Conservation (phyloP, 2,797 vertebrate species). For the Alosa sapidissima region DNA sequence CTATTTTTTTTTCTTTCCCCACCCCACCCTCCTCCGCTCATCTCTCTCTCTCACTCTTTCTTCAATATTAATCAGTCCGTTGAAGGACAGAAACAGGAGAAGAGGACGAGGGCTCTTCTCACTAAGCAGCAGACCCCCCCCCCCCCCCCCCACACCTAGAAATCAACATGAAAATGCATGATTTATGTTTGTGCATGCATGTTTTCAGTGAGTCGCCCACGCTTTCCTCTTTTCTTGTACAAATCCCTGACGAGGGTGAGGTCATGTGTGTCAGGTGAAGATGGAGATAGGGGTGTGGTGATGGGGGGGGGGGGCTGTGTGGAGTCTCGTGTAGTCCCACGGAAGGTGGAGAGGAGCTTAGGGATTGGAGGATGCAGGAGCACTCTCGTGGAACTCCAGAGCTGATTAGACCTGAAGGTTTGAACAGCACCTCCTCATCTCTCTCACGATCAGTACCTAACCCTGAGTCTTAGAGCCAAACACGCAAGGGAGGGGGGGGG, state of each 20-base stretch:
- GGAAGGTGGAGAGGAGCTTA: not conserved
- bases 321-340: not conserved
- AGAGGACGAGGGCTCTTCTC: conserved; percentile 56
- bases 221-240: not conserved
- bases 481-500: not conserved
- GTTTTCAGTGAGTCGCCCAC: not conserved
- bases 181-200: not conserved
- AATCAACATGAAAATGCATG: not conserved
- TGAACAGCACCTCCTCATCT: not conserved
- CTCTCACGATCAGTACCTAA: not conserved
- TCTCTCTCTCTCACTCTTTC: conserved; percentile 62
- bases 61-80: conserved; percentile 70
- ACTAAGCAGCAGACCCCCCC: conserved; percentile 32
- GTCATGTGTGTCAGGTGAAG: not conserved
- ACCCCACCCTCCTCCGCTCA: conserved; percentile 62
- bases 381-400: not conserved
- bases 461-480: not conserved
- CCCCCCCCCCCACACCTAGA: conserved; percentile 23
- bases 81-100: conserved; percentile 60
- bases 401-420: not conserved
- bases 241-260: not conserved
- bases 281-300: not conserved
- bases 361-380: not conserved
- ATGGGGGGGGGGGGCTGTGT: not conserved
- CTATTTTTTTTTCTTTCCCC: conserved; percentile 56